Evolutionary conservation across 2,113 vertebrate species (phyloP), one percentile per base, ranked within the genome.

Genomic region (Pristiophorus japonicus): DNA sequence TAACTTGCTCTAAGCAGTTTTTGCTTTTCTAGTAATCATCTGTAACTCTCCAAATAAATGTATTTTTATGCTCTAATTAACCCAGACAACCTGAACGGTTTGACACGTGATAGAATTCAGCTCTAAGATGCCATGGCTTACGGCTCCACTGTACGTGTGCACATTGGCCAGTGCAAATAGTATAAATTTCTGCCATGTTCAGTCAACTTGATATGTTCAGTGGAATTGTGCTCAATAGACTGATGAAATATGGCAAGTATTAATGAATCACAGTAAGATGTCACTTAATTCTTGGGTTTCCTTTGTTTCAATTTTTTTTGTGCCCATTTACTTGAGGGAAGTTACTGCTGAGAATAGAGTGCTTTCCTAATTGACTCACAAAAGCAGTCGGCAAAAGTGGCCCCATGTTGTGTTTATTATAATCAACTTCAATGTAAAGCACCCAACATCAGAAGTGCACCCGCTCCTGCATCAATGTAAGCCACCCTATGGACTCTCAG

Each of bases 1-100:
- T 96, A 95, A 96, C 95, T 62, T 73, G 96, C 96, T 95, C 7
- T 38, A 95, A 96, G 96, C 94, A 94, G 14, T 92, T 30, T 20
- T 81, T 91, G 96, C 96, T 67, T 96, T 95, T 96, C 95, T 95
- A 96, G 95, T 96, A 51, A 16, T 91, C 96, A 95, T 94, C 16
- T 6, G 73, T 96, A 96, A 96, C 96, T 96, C 95, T 95, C 96
- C 96, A 96, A 95, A 96, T 95, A 96, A 75, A 42, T 96, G 96
- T 96, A 96, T 96, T 96, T 75, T 96, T 96, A 96, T 95, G 96
- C 95, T 73, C 95, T 96, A 96, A 95, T 96, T 96, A 96, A 96
- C 96, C 96, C 45, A 34, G 27, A 93, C 10, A 90, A 16, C 51
- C 51, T 90, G 27, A 59, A 90, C 8, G 12, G 5, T 90, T 90